Percentiles rank a stretch among this genome's conserved stretches.
phyloP scores from a whole-genome alignment of 2,797 vertebrate genomes.

The Heliangelus exortis region DNA sequence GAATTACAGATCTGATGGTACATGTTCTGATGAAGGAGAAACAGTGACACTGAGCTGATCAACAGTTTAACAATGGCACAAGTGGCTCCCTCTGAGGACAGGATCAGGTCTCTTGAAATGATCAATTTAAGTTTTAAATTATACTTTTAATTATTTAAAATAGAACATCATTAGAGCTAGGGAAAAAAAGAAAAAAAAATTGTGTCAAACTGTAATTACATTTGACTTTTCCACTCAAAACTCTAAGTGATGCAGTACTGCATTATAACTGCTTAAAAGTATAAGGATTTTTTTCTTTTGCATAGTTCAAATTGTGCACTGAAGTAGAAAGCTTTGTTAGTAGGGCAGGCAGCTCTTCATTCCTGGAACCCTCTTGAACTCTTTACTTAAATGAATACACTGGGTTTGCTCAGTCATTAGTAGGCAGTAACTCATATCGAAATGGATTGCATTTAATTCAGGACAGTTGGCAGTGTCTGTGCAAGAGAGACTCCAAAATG shows the following conservation, averaged over 20 bases:
- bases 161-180: not conserved
- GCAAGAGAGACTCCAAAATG: conserved; percentile 69
- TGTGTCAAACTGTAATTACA: conserved; percentile 61
- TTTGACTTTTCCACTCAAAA: conserved; percentile 46
- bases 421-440: conserved; percentile 49
- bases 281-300: conserved; percentile 40
- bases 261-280: conserved; percentile 49
- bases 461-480: conserved; percentile 73
- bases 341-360: not conserved
- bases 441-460: conserved; percentile 70
- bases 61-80: conserved; percentile 17
- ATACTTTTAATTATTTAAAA: conserved; percentile 68
- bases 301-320: conserved; percentile 29
- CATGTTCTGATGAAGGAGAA: conserved; percentile 53
- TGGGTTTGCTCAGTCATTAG: conserved; percentile 65
- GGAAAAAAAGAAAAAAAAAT: conserved; percentile 28
- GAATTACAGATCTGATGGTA: conserved; percentile 44
- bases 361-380: conserved; percentile 54
- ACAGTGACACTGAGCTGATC: conserved; percentile 27
- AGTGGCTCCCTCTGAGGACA: conserved; percentile 18
- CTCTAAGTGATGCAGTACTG: not conserved
- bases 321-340: conserved; percentile 69
- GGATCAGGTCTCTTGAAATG: conserved; percentile 57
- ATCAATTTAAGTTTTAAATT: conserved; percentile 69
- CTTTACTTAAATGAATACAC: conserved; percentile 65